Evolutionary conservation across 2,888 invertebrate species (phyloP).

Genomic region (Pollenia angustigena): DNA sequence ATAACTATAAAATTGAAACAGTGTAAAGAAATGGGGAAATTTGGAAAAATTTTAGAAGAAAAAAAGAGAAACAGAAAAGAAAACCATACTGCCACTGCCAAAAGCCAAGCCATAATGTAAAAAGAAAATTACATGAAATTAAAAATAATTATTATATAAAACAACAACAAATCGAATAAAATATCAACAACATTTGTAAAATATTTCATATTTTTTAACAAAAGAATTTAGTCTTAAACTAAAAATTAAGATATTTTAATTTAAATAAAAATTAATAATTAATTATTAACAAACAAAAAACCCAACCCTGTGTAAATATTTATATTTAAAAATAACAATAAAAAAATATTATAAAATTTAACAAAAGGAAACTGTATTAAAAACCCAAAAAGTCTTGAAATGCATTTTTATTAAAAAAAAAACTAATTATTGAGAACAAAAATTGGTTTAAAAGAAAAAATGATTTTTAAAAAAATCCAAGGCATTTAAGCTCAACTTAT

Average conservation of each 20-base stretch:
- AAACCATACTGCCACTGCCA: slow-evolving; percentile 76
- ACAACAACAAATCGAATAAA: slow-evolving; percentile 71
- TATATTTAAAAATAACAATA: slow-evolving; percentile 7
- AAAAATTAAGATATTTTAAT: slow-evolving; percentile 33
- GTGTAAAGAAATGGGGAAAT: slow-evolving; percentile 48
- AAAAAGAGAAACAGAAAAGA: slow-evolving; percentile 40
- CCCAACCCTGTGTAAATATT: too few species aligned
- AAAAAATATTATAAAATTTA: slow-evolving; percentile 48
- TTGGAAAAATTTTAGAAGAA: background rate
- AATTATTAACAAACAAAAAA: slow-evolving; percentile 17
- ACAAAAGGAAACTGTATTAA: slow-evolving; percentile 50
- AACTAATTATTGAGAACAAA: slow-evolving; percentile 67
- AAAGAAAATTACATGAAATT: slow-evolving; percentile 46
- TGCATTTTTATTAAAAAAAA: slow-evolving; percentile 67
- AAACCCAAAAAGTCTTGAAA: slow-evolving; percentile 68
- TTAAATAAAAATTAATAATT: slow-evolving; percentile 7
- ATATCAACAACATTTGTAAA: slow-evolving; percentile 80
- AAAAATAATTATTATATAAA: slow-evolving; percentile 68
- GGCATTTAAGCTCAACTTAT: slow-evolving; percentile 81
- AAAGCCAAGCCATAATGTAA: slow-evolving; percentile 76
- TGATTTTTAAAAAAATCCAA: slow-evolving; percentile 74
- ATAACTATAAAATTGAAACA: slow-evolving; percentile 69
- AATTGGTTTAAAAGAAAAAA: slow-evolving; percentile 53
- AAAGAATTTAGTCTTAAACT: slow-evolving; percentile 40
- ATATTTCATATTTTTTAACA: slow-evolving; percentile 77